Conservation (phyloP, 2,797 vertebrate genomes). For the Stomatorhinus walkeri region DNA sequence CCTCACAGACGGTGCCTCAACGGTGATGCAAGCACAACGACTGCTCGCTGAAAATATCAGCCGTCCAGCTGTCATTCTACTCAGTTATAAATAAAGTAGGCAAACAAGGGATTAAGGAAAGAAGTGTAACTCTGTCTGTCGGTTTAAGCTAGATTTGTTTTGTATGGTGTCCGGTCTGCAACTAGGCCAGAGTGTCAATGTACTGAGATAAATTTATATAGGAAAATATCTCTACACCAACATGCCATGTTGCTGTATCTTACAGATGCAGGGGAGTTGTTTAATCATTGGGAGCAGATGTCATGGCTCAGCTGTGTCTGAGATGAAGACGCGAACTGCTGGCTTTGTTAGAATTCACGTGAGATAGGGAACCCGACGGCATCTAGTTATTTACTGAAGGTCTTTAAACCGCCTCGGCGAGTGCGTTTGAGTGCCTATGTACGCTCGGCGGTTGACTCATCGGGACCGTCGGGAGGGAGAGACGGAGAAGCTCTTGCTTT, state of each 20-base stretch:
- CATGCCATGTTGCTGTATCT: neutral
- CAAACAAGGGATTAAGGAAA: neutral
- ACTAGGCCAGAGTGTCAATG: neutral
- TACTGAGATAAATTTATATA: neutral
- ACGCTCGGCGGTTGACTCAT: neutral
- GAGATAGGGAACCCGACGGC: neutral
- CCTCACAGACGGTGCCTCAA: neutral
- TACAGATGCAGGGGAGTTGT: neutral
- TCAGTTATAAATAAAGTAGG: neutral
- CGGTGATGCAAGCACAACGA: slow-evolving; percentile 4
- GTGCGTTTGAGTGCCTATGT: neutral
- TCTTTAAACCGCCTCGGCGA: neutral
- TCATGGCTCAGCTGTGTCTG: neutral
- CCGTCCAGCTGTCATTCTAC: slow-evolving; percentile 6
- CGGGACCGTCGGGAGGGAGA: neutral
- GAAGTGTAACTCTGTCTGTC: neutral
- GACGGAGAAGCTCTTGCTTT: neutral
- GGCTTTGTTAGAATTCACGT: neutral
- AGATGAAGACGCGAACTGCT: neutral
- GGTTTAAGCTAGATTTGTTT: neutral
- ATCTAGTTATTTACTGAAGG: neutral
- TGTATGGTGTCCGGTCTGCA: neutral
- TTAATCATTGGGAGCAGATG: neutral
- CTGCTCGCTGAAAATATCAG: slow-evolving; percentile 7
- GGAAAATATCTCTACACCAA: neutral